Evolutionary conservation across 1,140 invertebrate species (phyloP).

Genomic region (Theocolax elegans): DNA sequence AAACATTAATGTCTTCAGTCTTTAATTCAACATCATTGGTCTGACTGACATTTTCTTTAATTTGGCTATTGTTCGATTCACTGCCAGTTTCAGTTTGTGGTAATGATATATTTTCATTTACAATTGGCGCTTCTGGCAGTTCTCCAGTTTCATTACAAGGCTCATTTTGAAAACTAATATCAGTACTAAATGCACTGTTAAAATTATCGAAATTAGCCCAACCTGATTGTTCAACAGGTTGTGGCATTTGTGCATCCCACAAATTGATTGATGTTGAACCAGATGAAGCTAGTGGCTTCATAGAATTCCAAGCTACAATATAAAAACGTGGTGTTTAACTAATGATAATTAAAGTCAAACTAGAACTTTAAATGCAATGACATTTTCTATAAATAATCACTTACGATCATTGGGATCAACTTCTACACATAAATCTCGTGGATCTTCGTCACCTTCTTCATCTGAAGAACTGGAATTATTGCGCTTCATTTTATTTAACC

Average conservation of each 20-base stretch:
- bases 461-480: constrained; percentile 64
- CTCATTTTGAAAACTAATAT: constrained; percentile 38
- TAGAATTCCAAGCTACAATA: constrained; percentile 54
- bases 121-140: not conserved
- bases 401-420: constrained; percentile 66
- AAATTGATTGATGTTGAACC: constrained; percentile 53
- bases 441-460: constrained; percentile 64
- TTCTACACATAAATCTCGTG: constrained; percentile 63
- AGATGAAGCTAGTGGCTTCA: constrained; percentile 44
- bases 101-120: constrained; percentile 26
- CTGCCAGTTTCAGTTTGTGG: constrained; percentile 14
- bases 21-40: constrained; percentile 16
- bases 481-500: constrained; percentile 48
- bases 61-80: constrained; percentile 12
- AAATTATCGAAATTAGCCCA: constrained; percentile 66
- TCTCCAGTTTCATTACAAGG: constrained; percentile 29
- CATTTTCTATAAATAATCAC: not conserved
- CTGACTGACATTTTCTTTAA: constrained; percentile 9
- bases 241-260: constrained; percentile 52
- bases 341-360: not conserved
- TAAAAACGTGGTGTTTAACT: constrained; percentile 1
- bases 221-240: constrained; percentile 53
- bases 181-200: constrained; percentile 49
- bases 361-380: not conserved
- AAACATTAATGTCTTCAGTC: constrained; percentile 15